phyloP scores from a whole-genome alignment of 2,797 vertebrate genomes.

The Parotocinclus haroldoi region DNA sequence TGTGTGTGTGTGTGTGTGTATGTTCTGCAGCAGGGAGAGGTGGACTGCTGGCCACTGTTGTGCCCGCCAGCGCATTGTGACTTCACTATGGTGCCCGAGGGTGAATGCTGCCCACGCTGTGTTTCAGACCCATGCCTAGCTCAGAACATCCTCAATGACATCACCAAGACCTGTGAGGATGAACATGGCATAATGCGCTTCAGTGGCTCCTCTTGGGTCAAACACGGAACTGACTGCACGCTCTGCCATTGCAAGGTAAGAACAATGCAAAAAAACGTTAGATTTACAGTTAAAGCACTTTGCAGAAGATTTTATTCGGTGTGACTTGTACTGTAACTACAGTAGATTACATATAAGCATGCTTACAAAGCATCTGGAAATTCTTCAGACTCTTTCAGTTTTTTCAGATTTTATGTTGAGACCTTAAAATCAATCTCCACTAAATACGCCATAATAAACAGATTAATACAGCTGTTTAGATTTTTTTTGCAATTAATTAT shows the following conservation, averaged over 20 bases:
- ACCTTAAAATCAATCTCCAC: no score
- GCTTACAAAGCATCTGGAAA: no score
- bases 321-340: slow-evolving; percentile 3
- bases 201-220: slow-evolving; percentile 95
- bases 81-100: slow-evolving; percentile 88
- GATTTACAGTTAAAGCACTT: no score
- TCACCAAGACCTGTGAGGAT: slow-evolving; percentile 95
- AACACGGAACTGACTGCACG: slow-evolving; percentile 94
- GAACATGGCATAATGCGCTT: slow-evolving; percentile 88
- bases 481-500: no score
- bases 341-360: not conserved
- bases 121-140: slow-evolving; percentile 92
- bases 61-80: slow-evolving; percentile 92
- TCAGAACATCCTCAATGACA: slow-evolving; percentile 88
- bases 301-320: no score
- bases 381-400: no score
- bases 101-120: slow-evolving; percentile 90
- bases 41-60: slow-evolving; percentile 95
- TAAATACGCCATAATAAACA: no score
- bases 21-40: slow-evolving; percentile 84
- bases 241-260: slow-evolving; percentile 97
- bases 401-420: no score
- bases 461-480: no score
- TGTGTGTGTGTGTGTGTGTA: slow-evolving; percentile 18
- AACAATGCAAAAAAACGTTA: not conserved